Base-by-base conservation (phyloP, 2,113 vertebrate genomes). In the Cynopterus brachyotis region DNA sequence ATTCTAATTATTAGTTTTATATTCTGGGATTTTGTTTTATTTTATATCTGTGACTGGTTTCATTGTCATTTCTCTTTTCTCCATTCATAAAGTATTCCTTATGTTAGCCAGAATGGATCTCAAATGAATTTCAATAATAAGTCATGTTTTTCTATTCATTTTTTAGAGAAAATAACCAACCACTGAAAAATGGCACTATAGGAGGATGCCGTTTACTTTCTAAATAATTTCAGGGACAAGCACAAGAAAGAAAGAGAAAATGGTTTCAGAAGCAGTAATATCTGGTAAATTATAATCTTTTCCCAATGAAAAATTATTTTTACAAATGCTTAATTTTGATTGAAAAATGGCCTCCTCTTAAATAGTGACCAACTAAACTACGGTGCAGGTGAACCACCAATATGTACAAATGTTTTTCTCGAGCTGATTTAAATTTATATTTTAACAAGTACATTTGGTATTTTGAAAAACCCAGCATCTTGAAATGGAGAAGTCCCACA, bases 11-110 rank as follows among this genome's bases (percentile, higher is more conserved):
- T 85, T 85, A 81, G 37, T 92, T 92, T 96, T 19, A 9, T 64
- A 96, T 82, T 96, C 80, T 75, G 42, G 50, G n/a, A 10, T 75
- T 92, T 96, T 80, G 64, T 45, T 62, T 3, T 90, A 92, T 79
- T 96, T 84, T 16, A 16, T 97, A 37, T 78, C 50, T 73, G 9
- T 89, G 69, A 19, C 86, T 96, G 37, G 35, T 94, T 90, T 96
- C 15, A 35, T 40, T 84, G 32, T 59, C 53, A 60, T 92, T 95
- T 97, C 92, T 86, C 82, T 89, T 94, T 96, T 88, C 60, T 96
- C 57, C 67, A 69, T 67, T 67, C 19, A 40, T 75, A 73, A 93
- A 59, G 30, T 73, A 55, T 96, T 96, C 95, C 69, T 92, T 89
- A 1, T 72, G n/a, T 64, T 86, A 84, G n/a, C 32, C 70, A 87